Base-by-base conservation (phyloP, 2,797 vertebrate genomes). In the Gymnoscopelus braueri region DNA sequence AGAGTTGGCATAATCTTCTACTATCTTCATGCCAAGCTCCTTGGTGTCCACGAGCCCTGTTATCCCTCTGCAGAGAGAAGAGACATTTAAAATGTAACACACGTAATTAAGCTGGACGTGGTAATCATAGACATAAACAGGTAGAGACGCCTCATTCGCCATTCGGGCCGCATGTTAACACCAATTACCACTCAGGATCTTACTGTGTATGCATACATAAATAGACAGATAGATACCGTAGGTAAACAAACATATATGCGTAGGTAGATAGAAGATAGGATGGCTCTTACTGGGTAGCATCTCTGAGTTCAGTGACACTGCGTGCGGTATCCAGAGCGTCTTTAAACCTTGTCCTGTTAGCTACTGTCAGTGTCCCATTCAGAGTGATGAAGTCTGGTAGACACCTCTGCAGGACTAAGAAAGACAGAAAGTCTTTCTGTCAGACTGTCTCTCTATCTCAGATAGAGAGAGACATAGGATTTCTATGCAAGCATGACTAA, bases 321-420 rank as follows among this genome's bases (percentile, higher is more conserved):
- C 87, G 94, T 3, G 83, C 90, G 29, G 84, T 90, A 60, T 95
- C 94, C 75, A 77, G 85, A 66, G 94, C 95, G 9, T 98, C 96
- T 83, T 87, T 91, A 79, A 96, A 96, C 0, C 83, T 86, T 1
- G 94, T 95, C 78, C 88, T 92, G 82, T 94, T 95, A n/a, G 93
- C 94, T 59, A 96, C 84, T 0, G 93, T 94, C 67, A 96, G 84
- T 0, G 93, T 92, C 54, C 95, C 96, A 24, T 96, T 97, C 80
- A 89, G 89, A 7, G 88, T 92, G 75, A 90, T 92, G 81, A 97
- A 95, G 87, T 96, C 95, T 63, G 96, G 96, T 39, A 98, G 94
- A 89, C 96, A 98, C 75, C 96, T 93, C 83, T 95, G 95, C 48
- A 98, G 89, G 88, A 96, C 96, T 98, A 86, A 53, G 1, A 60